Base-by-base conservation (phyloP, 2,797 vertebrate species). In the Etheostoma nigrum region DNA sequence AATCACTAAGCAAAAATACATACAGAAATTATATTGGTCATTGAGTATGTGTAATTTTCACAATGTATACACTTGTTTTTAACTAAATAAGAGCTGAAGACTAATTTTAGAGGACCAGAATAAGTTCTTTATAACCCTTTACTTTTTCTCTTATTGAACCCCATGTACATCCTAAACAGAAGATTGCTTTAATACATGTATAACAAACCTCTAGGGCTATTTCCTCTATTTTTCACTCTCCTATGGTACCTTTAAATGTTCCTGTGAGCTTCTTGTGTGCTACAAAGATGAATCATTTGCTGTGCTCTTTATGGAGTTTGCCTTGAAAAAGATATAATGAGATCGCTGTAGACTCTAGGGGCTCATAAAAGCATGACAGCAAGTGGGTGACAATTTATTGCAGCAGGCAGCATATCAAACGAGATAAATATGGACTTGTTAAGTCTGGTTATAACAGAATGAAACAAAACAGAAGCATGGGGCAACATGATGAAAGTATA, bases 281-380 rank as follows among this genome's bases (percentile, higher is more conserved):
- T 52, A 23, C 10, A 36, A 19, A 5, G 25, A 74, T 67, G 40
- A 25, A 62, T 67, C 5, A 73, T 30, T 47, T 21, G 6, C 54
- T 33, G 49, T n/a, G n/a, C 19, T 47, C 15, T 58, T 78, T 47
- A 36, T 49, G 48, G 57, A 57, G 52, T 44, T 59, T 49, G 30
- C 33, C 72, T 82, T 76, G 52, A 82, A 82, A 79, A 42, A 27
- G n/a, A 9, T 71, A 48, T 72, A 65, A 79, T 74, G 30, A 74
- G 81, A 64, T 51, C 72, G 57, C 60, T 18, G 5, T 15, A 53
- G 61, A 76, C 42, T 10, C 10, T 10, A 18, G 10, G 58, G 67
- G 47, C 51, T 74, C 27, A 48, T 11, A 55, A 47, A 9, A 44
- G 27, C 66, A 72, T n/a, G 47, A 53, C 16, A 60, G 33, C 27